phyloP scores from a whole-genome alignment of 1,140 invertebrate species.

The Stenopsyche tienmushanensis region DNA sequence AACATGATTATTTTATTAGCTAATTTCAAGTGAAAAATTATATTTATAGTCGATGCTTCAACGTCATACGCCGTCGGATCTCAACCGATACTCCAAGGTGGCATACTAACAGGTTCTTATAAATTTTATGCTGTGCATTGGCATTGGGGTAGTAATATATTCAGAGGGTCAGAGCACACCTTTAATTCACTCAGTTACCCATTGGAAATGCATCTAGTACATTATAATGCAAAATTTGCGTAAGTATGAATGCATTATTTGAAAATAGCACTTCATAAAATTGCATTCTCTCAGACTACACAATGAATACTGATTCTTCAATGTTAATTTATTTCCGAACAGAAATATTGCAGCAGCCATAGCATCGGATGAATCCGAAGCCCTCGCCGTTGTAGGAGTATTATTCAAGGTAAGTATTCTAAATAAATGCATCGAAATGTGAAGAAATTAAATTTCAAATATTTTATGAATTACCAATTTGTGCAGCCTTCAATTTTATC shows the following conservation, averaged over 20 bases:
- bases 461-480: neutral
- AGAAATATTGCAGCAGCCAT: conserved; percentile 21
- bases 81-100: conserved; percentile 19
- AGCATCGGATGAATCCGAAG: conserved; percentile 11
- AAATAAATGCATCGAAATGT: neutral
- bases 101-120: conserved; percentile 20
- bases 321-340: conserved; percentile 1
- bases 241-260: conserved; percentile 16
- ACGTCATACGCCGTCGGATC: neutral
- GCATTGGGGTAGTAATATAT: conserved; percentile 31
- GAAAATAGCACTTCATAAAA: neutral
- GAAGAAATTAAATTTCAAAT: neutral
- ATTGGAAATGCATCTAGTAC: conserved; percentile 30
- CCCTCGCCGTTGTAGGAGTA: conserved; percentile 28
- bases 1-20: neutral
- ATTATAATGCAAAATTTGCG: conserved; percentile 29
- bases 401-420: conserved; percentile 16
- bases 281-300: too few relatives aligned
- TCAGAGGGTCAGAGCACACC: conserved; percentile 29
- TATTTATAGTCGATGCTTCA: conserved; percentile 23
- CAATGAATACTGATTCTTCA: neutral
- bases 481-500: conserved; percentile 7
- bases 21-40: neutral
- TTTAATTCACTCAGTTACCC: conserved; percentile 16
- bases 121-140: conserved; percentile 21